Conservation (phyloP, 2,113 vertebrate genomes). For the Procavia capensis region DNA sequence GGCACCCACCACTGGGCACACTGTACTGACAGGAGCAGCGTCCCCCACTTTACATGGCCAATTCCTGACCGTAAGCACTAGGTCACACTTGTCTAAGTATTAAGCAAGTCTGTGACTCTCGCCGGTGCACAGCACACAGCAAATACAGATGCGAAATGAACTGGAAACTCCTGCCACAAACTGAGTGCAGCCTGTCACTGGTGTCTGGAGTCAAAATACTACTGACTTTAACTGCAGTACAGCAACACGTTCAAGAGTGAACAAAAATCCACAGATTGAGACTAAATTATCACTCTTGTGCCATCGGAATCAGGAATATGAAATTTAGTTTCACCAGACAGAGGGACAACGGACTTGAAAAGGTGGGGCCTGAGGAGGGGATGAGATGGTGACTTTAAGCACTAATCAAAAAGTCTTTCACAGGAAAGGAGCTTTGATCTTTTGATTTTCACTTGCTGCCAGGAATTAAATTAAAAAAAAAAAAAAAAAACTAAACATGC, state of each 20-base stretch:
- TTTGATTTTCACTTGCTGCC: slow-evolving; percentile 46
- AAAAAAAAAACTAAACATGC: neutral
- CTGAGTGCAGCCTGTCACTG: neutral
- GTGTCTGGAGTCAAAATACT: neutral
- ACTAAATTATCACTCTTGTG: neutral
- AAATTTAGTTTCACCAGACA: slow-evolving; percentile 46
- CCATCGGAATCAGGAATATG: neutral
- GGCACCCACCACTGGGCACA: neutral
- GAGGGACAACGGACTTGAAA: neutral
- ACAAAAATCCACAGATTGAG: neutral
- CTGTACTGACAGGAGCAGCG: accelerated
- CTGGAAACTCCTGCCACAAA: neutral
- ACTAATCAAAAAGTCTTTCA: neutral
- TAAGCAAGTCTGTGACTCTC: neutral
- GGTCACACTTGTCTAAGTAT: neutral
- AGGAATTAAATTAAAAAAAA: neutral
- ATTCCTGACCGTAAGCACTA: neutral
- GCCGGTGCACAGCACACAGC: neutral
- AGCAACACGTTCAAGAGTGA: neutral
- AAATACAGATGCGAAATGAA: neutral
- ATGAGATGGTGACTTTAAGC: neutral
- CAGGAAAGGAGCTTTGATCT: slow-evolving; percentile 14
- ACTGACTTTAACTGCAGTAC: neutral
- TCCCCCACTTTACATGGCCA: neutral
- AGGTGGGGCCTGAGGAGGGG: accelerated